Evolutionary conservation across 2,797 vertebrate species (phyloP), one percentile per base, ranked within the genome.

Genomic region (Loris lydekkerianus): DNA sequence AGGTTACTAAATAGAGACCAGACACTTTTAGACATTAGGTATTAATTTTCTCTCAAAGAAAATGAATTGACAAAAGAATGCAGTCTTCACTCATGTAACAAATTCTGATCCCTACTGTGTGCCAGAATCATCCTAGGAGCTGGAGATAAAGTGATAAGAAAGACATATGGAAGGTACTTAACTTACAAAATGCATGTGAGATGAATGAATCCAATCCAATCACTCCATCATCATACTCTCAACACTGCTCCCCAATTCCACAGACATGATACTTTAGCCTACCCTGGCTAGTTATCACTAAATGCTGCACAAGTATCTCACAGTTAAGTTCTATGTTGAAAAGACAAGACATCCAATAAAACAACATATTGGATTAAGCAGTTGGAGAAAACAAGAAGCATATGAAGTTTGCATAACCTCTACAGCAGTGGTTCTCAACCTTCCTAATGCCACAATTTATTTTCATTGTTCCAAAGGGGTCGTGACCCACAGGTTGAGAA

Each of bases 11-110:
- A 92, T 4, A 67, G 31, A 92, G 27, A 92, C 23, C 21, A 77
- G n/a, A 40, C 2, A 31, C 14, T 40, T 46, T 27, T 23, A 73
- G 67, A 58, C 14, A 67, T 10, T 0, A 65, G 78, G 40, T 53
- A 18, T 49, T 46, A 34, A 43, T 31, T 89, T 80, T 49, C 72
- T 95, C 72, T 25, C 61, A 23, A 86, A 93, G 86, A 46, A 93
- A 89, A 46, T 37, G 81, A 86, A 43, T 14, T 87, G 61, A 84
- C 40, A 43, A 86, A 86, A 80, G 29, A 84, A 3, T 60, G 1
- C 1, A 78, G 18, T 65, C 40, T 86, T 73, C 23, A 29, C 46
- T 72, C 58, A 34, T 27, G 53, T 21, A 31, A 72, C 21, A 84
- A 75, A 61, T 58, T 40, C 29, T 27, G 20, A 89, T 92, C 27